Evolutionary conservation across 2,113 vertebrate genomes (phyloP), one percentile per base, ranked within the genome.

Genomic region (Hippocampus mohnikei): DNA sequence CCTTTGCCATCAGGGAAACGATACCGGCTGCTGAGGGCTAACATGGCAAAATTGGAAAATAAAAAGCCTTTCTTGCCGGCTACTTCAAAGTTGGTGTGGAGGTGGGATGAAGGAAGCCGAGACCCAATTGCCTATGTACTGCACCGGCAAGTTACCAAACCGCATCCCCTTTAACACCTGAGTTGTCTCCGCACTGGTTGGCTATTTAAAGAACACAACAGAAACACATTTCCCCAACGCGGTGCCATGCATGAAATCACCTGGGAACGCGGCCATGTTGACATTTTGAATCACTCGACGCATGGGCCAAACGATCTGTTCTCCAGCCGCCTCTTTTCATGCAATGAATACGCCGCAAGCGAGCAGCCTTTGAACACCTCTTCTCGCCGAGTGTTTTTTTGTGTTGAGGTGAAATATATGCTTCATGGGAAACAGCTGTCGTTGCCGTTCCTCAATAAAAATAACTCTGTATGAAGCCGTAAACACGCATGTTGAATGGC

Each of bases 171-270:
- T 48, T 48, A 48, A 18, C 46, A 48, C 46, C 16, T 48, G 46
- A 10, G 15, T 60, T 60, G 2, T 18, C 15, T 33, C 27, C 18
- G 21, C 52, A 23, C 52, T 3, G 21, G 21, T 23, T 33, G 27
- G 27, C 33, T 46, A 16, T 70, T 64, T 65, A 23, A 63, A 40
- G 18, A 66, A 62, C 46, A 59, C 25, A 69, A 44, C n/a, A 52
- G 75, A 77, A 74, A 76, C 20, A 69, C 15, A 53, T 40, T 59
- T 75, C 75, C 23, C 65, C 71, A 63, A 33, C 16, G 56, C 63
- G 20, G 1, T 53, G 6, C 52, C 12, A 68, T 40, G 50, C 16
- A 70, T 70, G 69, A 50, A 71, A 63, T 81, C 78, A 83, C 53
- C 58, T 15, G 71, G 78, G 76, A 80, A 41, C 10, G n/a, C 12